Percentiles rank a stretch among this genome's conserved stretches.
Conservation (phyloP, 1,140 invertebrate species). For the Cotesia vestalis region DNA sequence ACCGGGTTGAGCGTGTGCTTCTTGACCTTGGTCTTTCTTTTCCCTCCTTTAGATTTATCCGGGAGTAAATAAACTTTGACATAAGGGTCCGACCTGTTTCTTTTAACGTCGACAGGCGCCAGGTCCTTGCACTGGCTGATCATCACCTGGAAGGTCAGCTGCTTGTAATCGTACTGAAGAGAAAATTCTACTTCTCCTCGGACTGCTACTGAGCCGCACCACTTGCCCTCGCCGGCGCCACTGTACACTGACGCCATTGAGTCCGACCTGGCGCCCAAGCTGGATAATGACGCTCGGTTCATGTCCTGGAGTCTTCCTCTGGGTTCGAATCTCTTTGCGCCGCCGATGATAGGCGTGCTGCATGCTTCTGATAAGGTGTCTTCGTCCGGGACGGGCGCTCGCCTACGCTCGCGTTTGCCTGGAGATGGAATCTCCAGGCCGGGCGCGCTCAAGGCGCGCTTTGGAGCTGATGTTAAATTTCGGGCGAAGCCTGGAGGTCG, state of each 20-base stretch:
- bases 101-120: conserved; percentile 88
- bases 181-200: conserved; percentile 93
- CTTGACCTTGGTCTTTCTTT: conserved; percentile 96
- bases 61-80: conserved; percentile 94
- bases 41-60: conserved; percentile 94
- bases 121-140: conserved; percentile 91
- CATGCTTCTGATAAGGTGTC: conserved; percentile 69
- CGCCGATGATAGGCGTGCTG: conserved; percentile 68
- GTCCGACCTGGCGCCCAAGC: conserved; percentile 78
- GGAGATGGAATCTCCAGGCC: conserved; percentile 71
- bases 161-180: conserved; percentile 91
- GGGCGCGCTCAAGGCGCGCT: conserved; percentile 76
- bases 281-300: conserved; percentile 61
- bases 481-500: conserved; percentile 79
- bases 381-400: conserved; percentile 65
- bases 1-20: conserved; percentile 95
- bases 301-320: conserved; percentile 47
- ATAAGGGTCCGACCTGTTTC: conserved; percentile 93
- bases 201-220: conserved; percentile 86
- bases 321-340: conserved; percentile 58
- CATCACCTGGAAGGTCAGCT: conserved; percentile 86
- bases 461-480: conserved; percentile 63
- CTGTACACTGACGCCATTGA: conserved; percentile 95
- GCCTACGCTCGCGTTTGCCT: conserved; percentile 49
- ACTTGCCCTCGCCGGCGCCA: conserved; percentile 89